Conservation (phyloP, 92 coral and sea anemone species). For the Galaxea fascicularis region DNA sequence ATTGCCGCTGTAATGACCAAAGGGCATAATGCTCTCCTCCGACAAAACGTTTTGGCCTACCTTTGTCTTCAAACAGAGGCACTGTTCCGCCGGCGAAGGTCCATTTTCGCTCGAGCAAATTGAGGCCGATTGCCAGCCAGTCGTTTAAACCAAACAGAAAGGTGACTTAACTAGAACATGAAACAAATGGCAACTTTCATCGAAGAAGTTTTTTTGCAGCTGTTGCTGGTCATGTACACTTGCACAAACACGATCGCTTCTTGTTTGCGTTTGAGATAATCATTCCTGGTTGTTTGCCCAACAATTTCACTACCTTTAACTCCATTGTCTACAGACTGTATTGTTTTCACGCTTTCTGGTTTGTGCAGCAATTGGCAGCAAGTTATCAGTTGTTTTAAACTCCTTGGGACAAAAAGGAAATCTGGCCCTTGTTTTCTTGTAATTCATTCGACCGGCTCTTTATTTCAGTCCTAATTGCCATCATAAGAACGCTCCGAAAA, state of each 20-base stretch:
- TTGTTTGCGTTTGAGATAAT: neutral
- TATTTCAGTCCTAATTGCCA: neutral
- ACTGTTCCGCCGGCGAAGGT: neutral
- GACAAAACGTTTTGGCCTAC: neutral
- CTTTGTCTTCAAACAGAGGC: too few relatives aligned
- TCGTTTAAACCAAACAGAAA: neutral
- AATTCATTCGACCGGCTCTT: neutral
- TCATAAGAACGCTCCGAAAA: neutral
- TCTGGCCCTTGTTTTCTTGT: neutral
- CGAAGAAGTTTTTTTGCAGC: conserved; percentile 12
- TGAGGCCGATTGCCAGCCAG: neutral
- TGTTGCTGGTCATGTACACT: neutral
- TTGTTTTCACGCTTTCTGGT: conserved; percentile 19
- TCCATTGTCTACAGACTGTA: conserved; percentile 1
- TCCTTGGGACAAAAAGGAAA: neutral
- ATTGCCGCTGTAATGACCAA: conserved; percentile 59
- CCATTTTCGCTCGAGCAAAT: neutral
- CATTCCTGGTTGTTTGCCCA: conserved; percentile 13
- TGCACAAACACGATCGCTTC: neutral
- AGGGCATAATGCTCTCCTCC: conserved; percentile 60
- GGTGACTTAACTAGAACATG: neutral
- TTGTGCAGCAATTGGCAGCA: conserved; percentile 8
- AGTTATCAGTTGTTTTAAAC: neutral
- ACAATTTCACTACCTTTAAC: neutral
- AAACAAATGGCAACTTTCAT: conserved; percentile 3